A percentile compares a stretch with the other conserved stretches of the same genome.
These are phyloP conservation scores for Hyposoter dolosus DNA, from an alignment of 2,888 invertebrate genomes.

Conservation along the genomic window DNA sequence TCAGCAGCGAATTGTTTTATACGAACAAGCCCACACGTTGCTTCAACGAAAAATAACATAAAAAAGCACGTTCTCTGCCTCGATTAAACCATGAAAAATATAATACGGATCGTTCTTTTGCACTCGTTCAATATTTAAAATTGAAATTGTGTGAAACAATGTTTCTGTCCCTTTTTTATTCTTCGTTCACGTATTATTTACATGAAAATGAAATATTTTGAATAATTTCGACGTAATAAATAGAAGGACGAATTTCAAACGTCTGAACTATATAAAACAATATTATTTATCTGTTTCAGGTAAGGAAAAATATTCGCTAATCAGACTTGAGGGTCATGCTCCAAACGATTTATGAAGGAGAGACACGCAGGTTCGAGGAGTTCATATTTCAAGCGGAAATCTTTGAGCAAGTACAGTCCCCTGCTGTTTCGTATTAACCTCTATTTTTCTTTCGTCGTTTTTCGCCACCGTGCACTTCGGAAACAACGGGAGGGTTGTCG, in stretches of 20 bases:
- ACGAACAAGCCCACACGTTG: conserved; percentile 25
- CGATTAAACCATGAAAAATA: not conserved
- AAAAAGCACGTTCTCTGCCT: not conserved
- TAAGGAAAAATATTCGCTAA: conserved; percentile 55
- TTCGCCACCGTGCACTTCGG: conserved; percentile 1
- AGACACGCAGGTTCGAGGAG: conserved; percentile 10
- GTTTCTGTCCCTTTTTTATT: not conserved
- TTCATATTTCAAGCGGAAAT: conserved; percentile 30
- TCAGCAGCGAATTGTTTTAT: conserved; percentile 12
- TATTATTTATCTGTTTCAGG: conserved; percentile 56
- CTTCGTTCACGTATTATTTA: not conserved
- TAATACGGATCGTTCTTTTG: not conserved
- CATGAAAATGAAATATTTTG: not conserved
- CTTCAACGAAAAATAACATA: conserved; percentile 3
- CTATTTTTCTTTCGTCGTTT: conserved; percentile 10
- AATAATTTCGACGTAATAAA: not conserved
- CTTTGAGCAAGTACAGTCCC: conserved; percentile 7
- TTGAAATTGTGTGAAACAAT: not conserved
- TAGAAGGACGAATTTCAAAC: not conserved
- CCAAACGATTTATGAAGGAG: conserved; percentile 13
- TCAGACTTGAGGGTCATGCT: not conserved
- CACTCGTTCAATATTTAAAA: not conserved
- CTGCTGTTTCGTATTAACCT: conserved; percentile 17
- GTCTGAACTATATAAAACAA: not conserved
- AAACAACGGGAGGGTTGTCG: conserved; percentile 8